A percentile compares a stretch with the other conserved stretches of the same genome.
Evolutionary conservation across 1,140 invertebrate genomes (phyloP).

Genomic region (Lamellibrachia luymesi): DNA sequence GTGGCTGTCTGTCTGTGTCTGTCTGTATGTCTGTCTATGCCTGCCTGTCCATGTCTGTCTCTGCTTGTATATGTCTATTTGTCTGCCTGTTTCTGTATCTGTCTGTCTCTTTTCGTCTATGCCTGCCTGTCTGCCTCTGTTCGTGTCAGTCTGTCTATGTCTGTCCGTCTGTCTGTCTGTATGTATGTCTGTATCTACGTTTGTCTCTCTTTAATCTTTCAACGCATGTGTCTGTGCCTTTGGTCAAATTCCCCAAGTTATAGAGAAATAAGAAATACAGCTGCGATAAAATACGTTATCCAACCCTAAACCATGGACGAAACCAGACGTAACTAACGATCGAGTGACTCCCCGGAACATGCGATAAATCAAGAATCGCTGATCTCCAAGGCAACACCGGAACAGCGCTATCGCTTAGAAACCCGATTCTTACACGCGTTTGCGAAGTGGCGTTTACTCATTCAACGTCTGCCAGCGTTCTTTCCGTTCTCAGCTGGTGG

Average conservation of each 20-base stretch:
- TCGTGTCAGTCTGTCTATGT: too few species aligned
- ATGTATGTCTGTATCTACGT: not conserved
- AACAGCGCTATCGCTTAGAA: slow-evolving; percentile 1
- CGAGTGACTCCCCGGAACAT: not conserved
- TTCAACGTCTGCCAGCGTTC: not conserved
- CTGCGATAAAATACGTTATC: not conserved
- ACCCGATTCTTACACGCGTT: not conserved
- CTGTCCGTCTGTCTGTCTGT: too few species aligned
- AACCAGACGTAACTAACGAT: not conserved
- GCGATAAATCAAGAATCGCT: not conserved
- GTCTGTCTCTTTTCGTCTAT: too few species aligned
- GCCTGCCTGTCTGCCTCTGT: too few species aligned
- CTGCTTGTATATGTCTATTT: too few species aligned
- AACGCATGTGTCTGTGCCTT: not conserved
- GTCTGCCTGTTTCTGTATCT: too few species aligned
- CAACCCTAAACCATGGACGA: not conserved
- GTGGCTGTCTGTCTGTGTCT: too few species aligned
- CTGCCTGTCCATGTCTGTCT: too few species aligned
- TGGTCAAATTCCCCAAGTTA: not conserved
- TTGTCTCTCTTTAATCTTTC: not conserved
- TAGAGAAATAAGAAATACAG: not conserved
- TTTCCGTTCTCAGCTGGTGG: not conserved
- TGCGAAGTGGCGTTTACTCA: not conserved
- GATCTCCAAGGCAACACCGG: not conserved
- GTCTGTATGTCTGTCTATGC: too few species aligned